A percentile compares a stretch with the other conserved stretches of the same genome.
phyloP scores from a whole-genome alignment of 2,113 vertebrate species.

The Gymnobelideus leadbeateri region DNA sequence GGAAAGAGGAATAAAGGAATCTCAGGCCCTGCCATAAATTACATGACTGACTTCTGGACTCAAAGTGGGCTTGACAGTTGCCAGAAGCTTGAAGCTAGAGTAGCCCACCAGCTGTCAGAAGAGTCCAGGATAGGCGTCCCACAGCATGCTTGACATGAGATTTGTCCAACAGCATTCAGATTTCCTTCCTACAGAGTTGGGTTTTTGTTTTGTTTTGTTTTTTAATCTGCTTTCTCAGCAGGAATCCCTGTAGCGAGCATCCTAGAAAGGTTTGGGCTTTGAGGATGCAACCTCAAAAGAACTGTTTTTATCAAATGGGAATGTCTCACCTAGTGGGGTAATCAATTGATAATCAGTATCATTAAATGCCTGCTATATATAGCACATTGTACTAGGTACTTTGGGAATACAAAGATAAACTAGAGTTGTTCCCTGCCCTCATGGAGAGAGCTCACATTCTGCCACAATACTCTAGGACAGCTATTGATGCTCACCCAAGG shows the following conservation, averaged over 20 bases:
- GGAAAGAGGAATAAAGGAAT: slow-evolving; percentile 81
- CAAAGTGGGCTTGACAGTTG: slow-evolving; percentile 85
- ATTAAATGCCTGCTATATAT: background rate
- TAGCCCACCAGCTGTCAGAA: slow-evolving; percentile 75
- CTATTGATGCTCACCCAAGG: too few relatives aligned
- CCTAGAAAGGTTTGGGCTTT: slow-evolving; percentile 5
- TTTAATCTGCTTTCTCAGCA: background rate
- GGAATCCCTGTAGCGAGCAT: fast-evolving
- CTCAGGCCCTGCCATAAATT: slow-evolving; percentile 79
- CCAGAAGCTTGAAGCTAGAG: slow-evolving; percentile 66
- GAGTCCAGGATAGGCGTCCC: slow-evolving; percentile 61
- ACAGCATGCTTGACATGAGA: slow-evolving; percentile 11
- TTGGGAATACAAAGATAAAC: background rate
- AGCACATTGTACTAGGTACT: background rate
- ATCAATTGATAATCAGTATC: fast-evolving
- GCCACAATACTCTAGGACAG: background rate
- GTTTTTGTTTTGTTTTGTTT: too few relatives aligned
- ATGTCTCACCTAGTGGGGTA: background rate
- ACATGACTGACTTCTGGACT: slow-evolving; percentile 84
- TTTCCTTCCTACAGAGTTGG: slow-evolving; percentile 4
- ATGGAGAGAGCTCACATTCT: background rate
- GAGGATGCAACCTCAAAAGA: background rate
- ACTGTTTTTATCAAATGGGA: background rate
- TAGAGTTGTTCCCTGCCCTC: background rate
- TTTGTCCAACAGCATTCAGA: slow-evolving; percentile 29